Evolutionary conservation across 2,888 invertebrate genomes (phyloP).

Genomic region (Tachina grossa): DNA sequence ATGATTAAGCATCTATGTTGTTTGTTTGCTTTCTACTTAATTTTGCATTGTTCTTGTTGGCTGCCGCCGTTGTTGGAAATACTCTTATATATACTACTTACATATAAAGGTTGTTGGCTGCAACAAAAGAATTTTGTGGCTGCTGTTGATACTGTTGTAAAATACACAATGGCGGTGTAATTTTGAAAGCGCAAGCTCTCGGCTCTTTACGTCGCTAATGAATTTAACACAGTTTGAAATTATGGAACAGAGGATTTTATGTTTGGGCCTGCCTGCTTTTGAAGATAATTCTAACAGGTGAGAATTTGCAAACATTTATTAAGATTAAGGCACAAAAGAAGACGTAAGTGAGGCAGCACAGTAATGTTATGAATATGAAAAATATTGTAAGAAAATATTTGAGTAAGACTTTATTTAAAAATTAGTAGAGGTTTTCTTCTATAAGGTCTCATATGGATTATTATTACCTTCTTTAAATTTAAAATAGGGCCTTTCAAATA

Average conservation of each 20-base stretch:
- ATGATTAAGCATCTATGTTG: not conserved
- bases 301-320: not conserved
- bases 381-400: not conserved
- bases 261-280: not conserved
- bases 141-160: conserved; percentile 22
- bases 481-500: no score
- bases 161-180: conserved; percentile 47
- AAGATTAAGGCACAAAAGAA: not conserved
- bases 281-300: not conserved
- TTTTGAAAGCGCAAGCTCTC: conserved; percentile 41
- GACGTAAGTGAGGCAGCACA: not conserved
- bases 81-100: conserved; percentile 48
- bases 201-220: conserved; percentile 2
- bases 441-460: not conserved
- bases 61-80: conserved; percentile 8
- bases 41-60: conserved; percentile 30
- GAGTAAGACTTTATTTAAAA: no score
- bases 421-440: no score
- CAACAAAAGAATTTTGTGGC: conserved; percentile 27
- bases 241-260: not conserved
- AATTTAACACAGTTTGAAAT: not conserved
- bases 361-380: not conserved
- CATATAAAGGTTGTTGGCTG: conserved; percentile 20
- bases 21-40: conserved; percentile 22
- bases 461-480: not conserved